Percentiles rank a stretch among this genome's conserved stretches.
Evolutionary conservation across 2,888 invertebrate genomes (phyloP).

Genomic region (Clepsis dumicolana): DNA sequence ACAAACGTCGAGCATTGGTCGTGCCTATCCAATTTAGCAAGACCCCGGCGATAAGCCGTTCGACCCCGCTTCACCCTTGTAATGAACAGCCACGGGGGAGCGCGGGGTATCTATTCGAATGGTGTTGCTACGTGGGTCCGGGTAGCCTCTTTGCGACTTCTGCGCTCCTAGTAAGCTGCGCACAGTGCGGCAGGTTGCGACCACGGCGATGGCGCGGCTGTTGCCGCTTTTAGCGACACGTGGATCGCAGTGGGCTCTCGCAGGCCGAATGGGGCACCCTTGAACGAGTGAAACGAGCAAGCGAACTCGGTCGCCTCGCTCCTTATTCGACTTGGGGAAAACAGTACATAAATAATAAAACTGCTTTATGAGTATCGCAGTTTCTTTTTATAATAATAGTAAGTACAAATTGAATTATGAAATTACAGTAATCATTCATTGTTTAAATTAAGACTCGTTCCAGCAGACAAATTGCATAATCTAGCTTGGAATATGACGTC

Average conservation of each 20-base stretch:
- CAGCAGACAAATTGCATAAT: slow-evolving; percentile 51
- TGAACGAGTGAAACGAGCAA: slow-evolving; percentile 18
- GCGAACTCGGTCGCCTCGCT: slow-evolving; percentile 4
- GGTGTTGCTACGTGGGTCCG: slow-evolving; percentile 45
- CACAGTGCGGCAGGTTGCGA: slow-evolving; percentile 75
- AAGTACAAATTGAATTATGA: not conserved
- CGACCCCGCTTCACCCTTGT: not conserved
- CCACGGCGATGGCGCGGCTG: slow-evolving; percentile 56
- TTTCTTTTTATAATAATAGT: not conserved
- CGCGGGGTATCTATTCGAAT: slow-evolving; percentile 50
- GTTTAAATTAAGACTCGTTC: slow-evolving; percentile 44
- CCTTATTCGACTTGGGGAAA: not conserved
- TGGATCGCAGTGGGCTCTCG: slow-evolving; percentile 44
- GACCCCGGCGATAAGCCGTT: slow-evolving; percentile 39
- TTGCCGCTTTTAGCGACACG: slow-evolving; percentile 45
- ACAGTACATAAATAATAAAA: not conserved
- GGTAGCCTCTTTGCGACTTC: slow-evolving; percentile 54
- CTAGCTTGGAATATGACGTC: slow-evolving; percentile 58
- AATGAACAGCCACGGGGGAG: slow-evolving; percentile 37
- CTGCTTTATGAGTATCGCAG: not conserved
- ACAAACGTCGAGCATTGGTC: slow-evolving; percentile 23
- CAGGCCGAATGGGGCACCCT: slow-evolving; percentile 46
- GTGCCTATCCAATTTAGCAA: slow-evolving; percentile 51
- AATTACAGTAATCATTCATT: slow-evolving; percentile 34
- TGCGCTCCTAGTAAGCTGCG: slow-evolving; percentile 79